A percentile compares a stretch with the other conserved stretches of the same genome.
phyloP scores from a whole-genome alignment of 2,113 vertebrate genomes.

The Otus sunia region DNA sequence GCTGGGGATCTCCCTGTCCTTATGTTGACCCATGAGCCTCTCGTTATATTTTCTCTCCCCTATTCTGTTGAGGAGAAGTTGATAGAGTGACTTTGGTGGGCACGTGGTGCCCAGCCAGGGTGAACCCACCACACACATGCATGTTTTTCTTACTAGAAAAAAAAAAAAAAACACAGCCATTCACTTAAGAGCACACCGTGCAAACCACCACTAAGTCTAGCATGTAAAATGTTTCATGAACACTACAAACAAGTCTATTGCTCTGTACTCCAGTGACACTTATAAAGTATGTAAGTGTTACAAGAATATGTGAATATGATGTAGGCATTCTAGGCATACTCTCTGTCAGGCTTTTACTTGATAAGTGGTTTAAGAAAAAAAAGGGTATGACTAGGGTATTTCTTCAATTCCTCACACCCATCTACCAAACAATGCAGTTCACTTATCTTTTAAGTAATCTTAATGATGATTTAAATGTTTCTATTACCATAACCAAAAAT shows the following conservation, averaged over 20 bases:
- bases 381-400: background rate
- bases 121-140: background rate
- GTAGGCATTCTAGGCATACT: background rate
- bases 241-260: background rate
- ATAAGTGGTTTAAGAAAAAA: background rate
- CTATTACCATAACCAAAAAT: background rate
- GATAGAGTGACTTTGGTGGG: background rate
- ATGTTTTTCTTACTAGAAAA: background rate
- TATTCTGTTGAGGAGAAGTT: background rate
- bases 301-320: background rate
- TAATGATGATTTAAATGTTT: background rate
- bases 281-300: fast-evolving
- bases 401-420: background rate
- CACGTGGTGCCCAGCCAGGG: background rate
- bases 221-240: background rate
- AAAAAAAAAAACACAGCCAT: background rate
- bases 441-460: background rate
- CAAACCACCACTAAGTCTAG: background rate
- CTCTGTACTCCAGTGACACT: background rate
- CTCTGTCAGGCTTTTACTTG: background rate
- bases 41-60: background rate
- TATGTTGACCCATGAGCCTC: background rate
- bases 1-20: background rate
- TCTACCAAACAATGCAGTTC: background rate
- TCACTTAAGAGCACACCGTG: background rate